Percentiles rank a stretch among this genome's conserved stretches.
Evolutionary conservation across 2,113 vertebrate species (phyloP).

Genomic region (Petrocephalus microphthalmus): DNA sequence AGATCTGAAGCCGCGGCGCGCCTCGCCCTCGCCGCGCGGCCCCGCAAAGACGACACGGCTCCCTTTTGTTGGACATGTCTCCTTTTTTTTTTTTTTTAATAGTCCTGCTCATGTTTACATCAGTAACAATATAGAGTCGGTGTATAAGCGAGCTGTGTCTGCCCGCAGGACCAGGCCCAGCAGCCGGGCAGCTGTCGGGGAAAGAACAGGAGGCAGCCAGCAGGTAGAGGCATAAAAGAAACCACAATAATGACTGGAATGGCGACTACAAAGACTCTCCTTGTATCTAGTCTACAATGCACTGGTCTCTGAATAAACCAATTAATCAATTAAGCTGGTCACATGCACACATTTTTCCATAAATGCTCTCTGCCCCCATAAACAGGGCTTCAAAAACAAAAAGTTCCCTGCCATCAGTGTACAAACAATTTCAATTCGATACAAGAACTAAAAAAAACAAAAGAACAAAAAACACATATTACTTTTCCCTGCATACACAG

Average conservation of each 20-base stretch:
- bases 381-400: conserved; percentile 17
- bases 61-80: conserved; percentile 17
- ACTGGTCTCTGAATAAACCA: conserved; percentile 60
- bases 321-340: conserved; percentile 23
- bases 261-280: conserved; percentile 36
- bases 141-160: conserved; percentile 30
- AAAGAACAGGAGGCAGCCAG: conserved; percentile 34
- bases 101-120: conserved; percentile 25
- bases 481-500: conserved; percentile 21
- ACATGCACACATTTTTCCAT: conserved; percentile 24
- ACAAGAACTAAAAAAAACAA: conserved; percentile 20
- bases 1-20: conserved; percentile 26
- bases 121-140: conserved; percentile 44
- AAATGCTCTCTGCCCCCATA: conserved; percentile 17
- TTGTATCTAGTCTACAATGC: conserved; percentile 45
- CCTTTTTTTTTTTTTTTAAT: conserved; percentile 34
- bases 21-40: conserved; percentile 8
- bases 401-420: conserved; percentile 44
- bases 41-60: neutral
- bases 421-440: conserved; percentile 31
- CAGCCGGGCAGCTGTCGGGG: conserved; percentile 22
- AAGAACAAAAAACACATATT: conserved; percentile 15
- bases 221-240: conserved; percentile 37
- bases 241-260: conserved; percentile 28
- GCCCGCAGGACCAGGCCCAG: neutral